Percentiles rank a stretch among this genome's conserved stretches.
Evolutionary conservation across 2,888 invertebrate species (phyloP).

Genomic region (Macrophya annulata): DNA sequence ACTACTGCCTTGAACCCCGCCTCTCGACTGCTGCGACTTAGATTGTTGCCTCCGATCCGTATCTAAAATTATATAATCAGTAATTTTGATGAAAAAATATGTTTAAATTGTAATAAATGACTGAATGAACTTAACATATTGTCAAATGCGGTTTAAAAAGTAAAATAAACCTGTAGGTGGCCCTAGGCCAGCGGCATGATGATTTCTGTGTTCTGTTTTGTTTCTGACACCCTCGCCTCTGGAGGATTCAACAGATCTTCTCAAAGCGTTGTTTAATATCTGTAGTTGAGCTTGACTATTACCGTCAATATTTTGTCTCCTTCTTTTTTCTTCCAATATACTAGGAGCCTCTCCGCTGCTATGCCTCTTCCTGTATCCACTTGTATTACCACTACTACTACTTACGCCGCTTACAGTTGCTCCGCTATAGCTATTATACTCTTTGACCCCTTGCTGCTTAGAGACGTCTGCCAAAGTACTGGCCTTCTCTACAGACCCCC

Average conservation of each 20-base stretch:
- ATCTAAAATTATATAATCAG: constrained; percentile 63
- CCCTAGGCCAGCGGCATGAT: constrained; percentile 77
- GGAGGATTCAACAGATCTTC: constrained; percentile 71
- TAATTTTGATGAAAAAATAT: neutral
- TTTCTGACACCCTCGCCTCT: constrained; percentile 71
- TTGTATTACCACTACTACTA: constrained; percentile 61
- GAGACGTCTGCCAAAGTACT: constrained; percentile 79
- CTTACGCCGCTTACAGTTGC: constrained; percentile 63
- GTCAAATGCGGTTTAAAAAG: constrained; percentile 31
- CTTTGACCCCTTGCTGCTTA: constrained; percentile 76
- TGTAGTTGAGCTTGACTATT: constrained; percentile 67
- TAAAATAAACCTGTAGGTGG: constrained; percentile 71
- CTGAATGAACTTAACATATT: too few relatives aligned
- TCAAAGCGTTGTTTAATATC: constrained; percentile 63
- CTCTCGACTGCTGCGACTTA: constrained; percentile 72
- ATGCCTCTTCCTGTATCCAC: constrained; percentile 76
- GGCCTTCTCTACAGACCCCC: constrained; percentile 80
- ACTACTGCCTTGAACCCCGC: constrained; percentile 66
- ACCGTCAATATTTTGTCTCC: constrained; percentile 72
- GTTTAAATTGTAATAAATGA: neutral
- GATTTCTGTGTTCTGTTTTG: constrained; percentile 74
- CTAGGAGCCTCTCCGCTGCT: constrained; percentile 72
- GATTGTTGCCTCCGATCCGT: constrained; percentile 75
- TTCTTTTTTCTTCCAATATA: constrained; percentile 75
- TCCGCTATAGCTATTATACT: constrained; percentile 62